A percentile compares a stretch with the other conserved stretches of the same genome.
Evolutionary conservation across 2,888 invertebrate genomes (phyloP).

Genomic region (Colletes collaris): DNA sequence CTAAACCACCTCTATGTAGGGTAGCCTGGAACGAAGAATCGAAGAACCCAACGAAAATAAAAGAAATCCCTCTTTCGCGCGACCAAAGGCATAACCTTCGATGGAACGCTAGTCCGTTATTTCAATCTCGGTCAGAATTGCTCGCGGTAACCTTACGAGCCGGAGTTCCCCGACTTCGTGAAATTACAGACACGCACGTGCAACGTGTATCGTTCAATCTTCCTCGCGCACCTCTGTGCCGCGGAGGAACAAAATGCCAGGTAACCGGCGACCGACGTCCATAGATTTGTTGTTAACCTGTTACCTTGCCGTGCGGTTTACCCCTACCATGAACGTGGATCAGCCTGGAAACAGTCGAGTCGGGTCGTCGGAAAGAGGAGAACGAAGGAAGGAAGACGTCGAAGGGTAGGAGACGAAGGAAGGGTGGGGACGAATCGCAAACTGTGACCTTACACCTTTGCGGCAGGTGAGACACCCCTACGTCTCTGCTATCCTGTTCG

Average conservation of each 20-base stretch:
- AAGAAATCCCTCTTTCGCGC: no score
- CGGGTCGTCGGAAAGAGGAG: slow-evolving; percentile 12
- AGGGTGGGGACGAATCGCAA: slow-evolving; percentile 40
- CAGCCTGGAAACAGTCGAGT: slow-evolving; percentile 27
- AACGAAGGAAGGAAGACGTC: slow-evolving; percentile 22
- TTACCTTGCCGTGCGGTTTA: slow-evolving; percentile 67
- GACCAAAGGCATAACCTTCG: no score
- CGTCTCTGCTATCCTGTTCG: slow-evolving; percentile 75
- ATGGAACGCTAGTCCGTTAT: no score
- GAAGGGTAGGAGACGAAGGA: slow-evolving; percentile 17
- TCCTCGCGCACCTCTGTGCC: not conserved
- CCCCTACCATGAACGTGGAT: slow-evolving; percentile 62
- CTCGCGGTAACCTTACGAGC: no score
- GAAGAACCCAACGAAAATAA: no score
- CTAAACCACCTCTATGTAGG: no score
- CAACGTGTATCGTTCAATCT: no score
- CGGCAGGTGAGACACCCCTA: slow-evolving; percentile 63
- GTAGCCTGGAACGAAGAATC: no score
- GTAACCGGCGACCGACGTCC: slow-evolving; percentile 34
- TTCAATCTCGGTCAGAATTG: no score
- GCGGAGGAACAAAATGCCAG: slow-evolving; percentile 14
- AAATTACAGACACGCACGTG: no score
- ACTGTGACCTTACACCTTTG: slow-evolving; percentile 68
- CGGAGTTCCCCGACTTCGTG: no score
- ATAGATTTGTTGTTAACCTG: slow-evolving; percentile 71